phyloP scores from a whole-genome alignment of 2,113 vertebrate species.

The Oncorhynchus keta region DNA sequence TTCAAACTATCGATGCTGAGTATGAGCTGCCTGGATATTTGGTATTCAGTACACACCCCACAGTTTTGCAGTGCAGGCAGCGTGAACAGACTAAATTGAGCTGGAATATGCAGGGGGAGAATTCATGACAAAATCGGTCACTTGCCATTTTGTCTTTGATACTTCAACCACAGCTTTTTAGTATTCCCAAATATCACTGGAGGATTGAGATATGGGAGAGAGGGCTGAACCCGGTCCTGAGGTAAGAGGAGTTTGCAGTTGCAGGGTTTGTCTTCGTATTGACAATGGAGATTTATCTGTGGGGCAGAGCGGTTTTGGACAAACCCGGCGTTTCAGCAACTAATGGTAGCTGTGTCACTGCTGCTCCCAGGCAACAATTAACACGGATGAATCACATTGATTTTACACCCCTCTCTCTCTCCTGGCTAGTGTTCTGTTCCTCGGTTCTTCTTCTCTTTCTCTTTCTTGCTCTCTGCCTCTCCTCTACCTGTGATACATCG shows the following conservation, averaged over 20 bases:
- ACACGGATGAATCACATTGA: slow-evolving; percentile 67
- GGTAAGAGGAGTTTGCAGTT: slow-evolving; percentile 20
- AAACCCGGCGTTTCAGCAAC: slow-evolving; percentile 61
- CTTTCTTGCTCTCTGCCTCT: neutral
- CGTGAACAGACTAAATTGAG: slow-evolving; percentile 50
- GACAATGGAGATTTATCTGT: slow-evolving; percentile 59
- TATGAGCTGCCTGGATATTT: slow-evolving; percentile 37
- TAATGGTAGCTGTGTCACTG: slow-evolving; percentile 41
- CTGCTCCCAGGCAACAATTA: slow-evolving; percentile 67
- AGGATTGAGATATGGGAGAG: slow-evolving; percentile 4
- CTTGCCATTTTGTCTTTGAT: slow-evolving; percentile 60
- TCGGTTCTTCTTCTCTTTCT: slow-evolving; percentile 4
- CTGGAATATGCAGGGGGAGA: slow-evolving; percentile 45
- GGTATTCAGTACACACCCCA: slow-evolving; percentile 48
- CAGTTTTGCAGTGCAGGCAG: slow-evolving; percentile 54
- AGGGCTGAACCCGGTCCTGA: neutral
- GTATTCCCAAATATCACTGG: slow-evolving; percentile 37
- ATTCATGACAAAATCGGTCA: slow-evolving; percentile 57
- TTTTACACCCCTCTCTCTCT: slow-evolving; percentile 35
- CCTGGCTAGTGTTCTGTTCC: slow-evolving; percentile 26
- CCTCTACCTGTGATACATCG: slow-evolving; percentile 9
- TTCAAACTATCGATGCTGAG: neutral
- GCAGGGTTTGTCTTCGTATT: slow-evolving; percentile 44
- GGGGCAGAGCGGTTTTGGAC: slow-evolving; percentile 31
- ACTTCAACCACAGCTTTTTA: slow-evolving; percentile 48